phyloP scores from a whole-genome alignment of 1,140 invertebrate genomes.

The Holotrichia oblita region DNA sequence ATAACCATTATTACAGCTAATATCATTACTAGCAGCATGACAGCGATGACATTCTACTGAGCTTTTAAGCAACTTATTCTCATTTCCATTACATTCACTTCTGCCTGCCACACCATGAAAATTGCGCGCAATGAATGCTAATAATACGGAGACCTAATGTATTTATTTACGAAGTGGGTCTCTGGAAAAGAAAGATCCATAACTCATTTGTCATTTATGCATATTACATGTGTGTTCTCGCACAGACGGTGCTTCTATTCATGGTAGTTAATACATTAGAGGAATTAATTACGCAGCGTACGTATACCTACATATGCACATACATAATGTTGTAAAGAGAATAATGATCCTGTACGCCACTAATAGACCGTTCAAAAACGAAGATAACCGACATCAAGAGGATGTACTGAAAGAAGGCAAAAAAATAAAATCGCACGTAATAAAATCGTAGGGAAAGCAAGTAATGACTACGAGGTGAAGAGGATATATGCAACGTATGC shows the following conservation, averaged over 20 bases:
- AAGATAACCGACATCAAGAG: not conserved
- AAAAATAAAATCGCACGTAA: not conserved
- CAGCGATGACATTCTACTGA: no score
- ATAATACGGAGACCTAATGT: not conserved
- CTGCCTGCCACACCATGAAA: no score
- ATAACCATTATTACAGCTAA: no score
- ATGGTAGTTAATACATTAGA: constrained; percentile 1
- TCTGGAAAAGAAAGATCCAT: not conserved
- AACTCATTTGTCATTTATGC: constrained; percentile 15
- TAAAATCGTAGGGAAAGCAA: constrained; percentile 8
- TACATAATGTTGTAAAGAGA: not conserved
- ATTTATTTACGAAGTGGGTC: not conserved
- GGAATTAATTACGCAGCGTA: constrained; percentile 6
- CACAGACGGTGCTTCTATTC: not conserved
- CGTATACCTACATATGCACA: not conserved
- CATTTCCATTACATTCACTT: no score
- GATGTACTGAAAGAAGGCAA: not conserved
- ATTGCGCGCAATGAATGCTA: no score
- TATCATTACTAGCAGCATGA: no score
- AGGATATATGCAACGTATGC: not conserved
- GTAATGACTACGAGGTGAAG: not conserved
- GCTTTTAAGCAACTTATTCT: no score
- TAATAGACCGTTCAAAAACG: constrained; percentile 13
- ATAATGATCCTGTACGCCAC: not conserved
- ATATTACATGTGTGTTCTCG: not conserved